Evolutionary conservation across 2,113 vertebrate species (phyloP).

Genomic region (Melanocharis versteri): DNA sequence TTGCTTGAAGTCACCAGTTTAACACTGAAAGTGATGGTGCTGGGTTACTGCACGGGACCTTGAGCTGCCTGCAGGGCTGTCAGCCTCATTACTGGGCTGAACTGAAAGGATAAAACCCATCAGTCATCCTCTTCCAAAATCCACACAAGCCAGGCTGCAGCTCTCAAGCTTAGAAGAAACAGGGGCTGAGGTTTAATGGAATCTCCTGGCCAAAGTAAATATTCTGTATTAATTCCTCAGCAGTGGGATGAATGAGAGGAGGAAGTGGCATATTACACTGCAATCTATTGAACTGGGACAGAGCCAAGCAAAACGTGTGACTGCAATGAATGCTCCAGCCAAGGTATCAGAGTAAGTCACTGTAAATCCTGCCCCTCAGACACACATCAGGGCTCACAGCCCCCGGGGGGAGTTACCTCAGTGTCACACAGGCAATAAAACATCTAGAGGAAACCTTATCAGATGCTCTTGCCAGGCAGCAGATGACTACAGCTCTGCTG

Average conservation of each 20-base stretch:
- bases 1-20: not conserved
- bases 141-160: not conserved
- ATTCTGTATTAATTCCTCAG: slow-evolving; percentile 40
- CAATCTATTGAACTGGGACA: slow-evolving; percentile 21
- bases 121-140: slow-evolving; percentile 30
- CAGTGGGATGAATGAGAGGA: slow-evolving; percentile 38
- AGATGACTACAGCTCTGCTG: not conserved
- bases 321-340: slow-evolving; percentile 12
- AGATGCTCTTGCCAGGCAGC: not conserved
- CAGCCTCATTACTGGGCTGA: not conserved
- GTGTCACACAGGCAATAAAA: slow-evolving; percentile 19
- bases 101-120: not conserved
- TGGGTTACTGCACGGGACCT: not conserved
- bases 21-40: not conserved
- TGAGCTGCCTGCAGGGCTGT: not conserved
- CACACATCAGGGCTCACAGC: not conserved
- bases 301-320: slow-evolving; percentile 33
- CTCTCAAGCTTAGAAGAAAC: slow-evolving; percentile 22
- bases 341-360: slow-evolving; percentile 25
- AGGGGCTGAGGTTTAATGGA: not conserved
- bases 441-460: not conserved
- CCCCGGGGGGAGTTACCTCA: not conserved
- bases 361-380: slow-evolving; percentile 29
- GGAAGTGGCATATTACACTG: slow-evolving; percentile 18
- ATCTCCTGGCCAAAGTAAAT: slow-evolving; percentile 40